Evolutionary conservation across 1,140 invertebrate species (phyloP), one percentile per base, ranked within the genome.

Genomic region (Lineus longissimus): DNA sequence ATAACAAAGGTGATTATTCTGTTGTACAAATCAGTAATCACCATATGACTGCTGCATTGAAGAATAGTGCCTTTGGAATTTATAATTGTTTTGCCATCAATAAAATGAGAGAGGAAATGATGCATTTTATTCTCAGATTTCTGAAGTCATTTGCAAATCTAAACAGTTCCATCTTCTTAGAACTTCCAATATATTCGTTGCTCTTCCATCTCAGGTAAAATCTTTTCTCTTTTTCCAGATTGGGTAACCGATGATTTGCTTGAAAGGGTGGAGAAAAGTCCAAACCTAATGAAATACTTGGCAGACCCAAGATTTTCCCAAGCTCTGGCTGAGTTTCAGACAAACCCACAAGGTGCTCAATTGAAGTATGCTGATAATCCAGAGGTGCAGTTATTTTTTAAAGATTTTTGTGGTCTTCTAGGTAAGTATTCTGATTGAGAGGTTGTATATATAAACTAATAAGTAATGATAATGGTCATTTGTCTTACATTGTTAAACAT

Each of bases 201-300:
- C n/a, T n/a, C n/a, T n/a, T n/a, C n/a, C n/a, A n/a, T n/a, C n/a
- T n/a, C n/a, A n/a, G n/a, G n/a, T n/a, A n/a, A n/a, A n/a, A n/a
- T n/a, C n/a, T n/a, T n/a, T n/a, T n/a, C 27, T 40, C 33, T 29
- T 19, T 27, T 62, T 70, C 13, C 68, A 78, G 76, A 77, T 17
- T 77, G 76, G 75, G 67, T 79, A 2, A 79, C 73, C 57, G 76
- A 77, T 60, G 75, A 76, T 57, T 67, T 79, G 43, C 57, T 79
- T 40, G 58, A 63, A 17, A 68, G 73, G 54, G 47, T 79, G 1
- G 62, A 74, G 58, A 71, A 69, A 29, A 74, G 76, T 70, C 70
- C 73, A 22, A 62, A 57, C 4, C 62, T 79, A 2, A 15, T 58
- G 9, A 67, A 68, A 63, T 58, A 69, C 36, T 55, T 78, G 4